Percentiles rank a stretch among this genome's conserved stretches.
Evolutionary conservation across 1,140 invertebrate genomes (phyloP).

Genomic region (Drosophila pseudoobscura): DNA sequence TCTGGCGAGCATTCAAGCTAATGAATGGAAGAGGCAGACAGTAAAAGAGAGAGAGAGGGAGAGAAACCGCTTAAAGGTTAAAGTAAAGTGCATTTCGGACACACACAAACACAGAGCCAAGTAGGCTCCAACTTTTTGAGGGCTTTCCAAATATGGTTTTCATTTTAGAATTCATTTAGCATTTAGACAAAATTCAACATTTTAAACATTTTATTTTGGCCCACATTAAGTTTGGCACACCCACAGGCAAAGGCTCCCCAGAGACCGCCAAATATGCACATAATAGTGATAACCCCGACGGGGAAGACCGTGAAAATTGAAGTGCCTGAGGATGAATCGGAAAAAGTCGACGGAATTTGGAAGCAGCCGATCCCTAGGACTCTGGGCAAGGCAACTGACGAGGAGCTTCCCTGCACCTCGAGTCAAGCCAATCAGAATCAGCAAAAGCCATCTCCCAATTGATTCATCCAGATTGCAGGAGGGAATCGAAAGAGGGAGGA

Average conservation of each 20-base stretch:
- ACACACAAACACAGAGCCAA: background rate
- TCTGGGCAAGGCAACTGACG: no score
- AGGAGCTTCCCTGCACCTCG: no score
- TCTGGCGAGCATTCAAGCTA: slow-evolving; percentile 15
- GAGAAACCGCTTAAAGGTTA: slow-evolving; percentile 27
- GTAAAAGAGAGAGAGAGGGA: background rate
- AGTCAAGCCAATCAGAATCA: no score
- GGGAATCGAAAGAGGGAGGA: no score
- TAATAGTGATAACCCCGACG: slow-evolving; percentile 45
- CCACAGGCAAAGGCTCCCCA: background rate
- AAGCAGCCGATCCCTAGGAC: no score
- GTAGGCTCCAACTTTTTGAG: background rate
- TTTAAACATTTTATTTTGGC: slow-evolving; percentile 30
- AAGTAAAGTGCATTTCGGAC: background rate
- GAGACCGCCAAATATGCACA: slow-evolving; percentile 35
- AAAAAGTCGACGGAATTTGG: no score
- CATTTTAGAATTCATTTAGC: background rate
- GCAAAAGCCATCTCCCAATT: no score
- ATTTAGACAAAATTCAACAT: slow-evolving; percentile 22
- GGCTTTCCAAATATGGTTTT: background rate
- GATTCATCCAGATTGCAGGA: no score
- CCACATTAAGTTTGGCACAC: slow-evolving; percentile 6
- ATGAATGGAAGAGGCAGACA: background rate
- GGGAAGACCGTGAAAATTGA: slow-evolving; percentile 44
- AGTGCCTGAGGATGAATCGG: no score